Percentiles rank a stretch among this genome's conserved stretches.
These are phyloP conservation scores for Sphaeridia pumilis DNA, from an alignment of 2,888 invertebrate species.

Conservation along the genomic window DNA sequence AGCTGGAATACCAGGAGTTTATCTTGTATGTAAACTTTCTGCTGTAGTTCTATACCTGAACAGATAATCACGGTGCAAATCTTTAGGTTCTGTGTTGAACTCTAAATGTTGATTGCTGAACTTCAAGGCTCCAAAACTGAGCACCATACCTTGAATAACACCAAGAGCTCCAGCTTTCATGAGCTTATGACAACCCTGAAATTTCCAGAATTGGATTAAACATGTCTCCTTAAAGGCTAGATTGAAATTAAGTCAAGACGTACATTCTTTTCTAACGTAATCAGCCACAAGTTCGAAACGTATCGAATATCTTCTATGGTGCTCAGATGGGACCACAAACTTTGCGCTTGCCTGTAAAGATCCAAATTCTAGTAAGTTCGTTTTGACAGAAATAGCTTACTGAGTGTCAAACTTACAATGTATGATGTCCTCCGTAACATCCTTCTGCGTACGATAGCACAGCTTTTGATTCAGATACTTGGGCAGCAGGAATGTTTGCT, in stretches of 20 bases:
- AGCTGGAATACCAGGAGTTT: no score
- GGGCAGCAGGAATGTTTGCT: slow-evolving; percentile 38
- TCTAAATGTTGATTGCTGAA: slow-evolving; percentile 85
- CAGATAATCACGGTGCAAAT: slow-evolving; percentile 69
- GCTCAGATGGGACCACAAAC: slow-evolving; percentile 63
- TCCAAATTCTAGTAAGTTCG: no score
- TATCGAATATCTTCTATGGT: slow-evolving; percentile 56
- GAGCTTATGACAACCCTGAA: slow-evolving; percentile 59
- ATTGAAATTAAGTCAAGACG: no score
- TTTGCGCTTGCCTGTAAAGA: slow-evolving; percentile 46
- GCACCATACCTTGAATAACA: slow-evolving; percentile 75
- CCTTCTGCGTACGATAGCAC: slow-evolving; percentile 68
- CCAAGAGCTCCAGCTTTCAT: slow-evolving; percentile 69
- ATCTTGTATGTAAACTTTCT: no score
- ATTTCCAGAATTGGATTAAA: background rate
- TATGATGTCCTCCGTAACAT: slow-evolving; percentile 81
- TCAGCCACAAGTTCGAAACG: slow-evolving; percentile 66
- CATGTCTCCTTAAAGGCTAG: no score
- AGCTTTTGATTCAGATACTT: slow-evolving; percentile 51
- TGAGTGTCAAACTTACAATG: slow-evolving; percentile 56
- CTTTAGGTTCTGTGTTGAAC: slow-evolving; percentile 78
- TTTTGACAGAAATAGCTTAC: background rate
- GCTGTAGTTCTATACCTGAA: no score
- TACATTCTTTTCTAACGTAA: slow-evolving; percentile 74
- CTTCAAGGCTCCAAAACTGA: slow-evolving; percentile 74